Conservation (phyloP, 2,797 vertebrate genomes). For the Pyrocephalus nanus region DNA sequence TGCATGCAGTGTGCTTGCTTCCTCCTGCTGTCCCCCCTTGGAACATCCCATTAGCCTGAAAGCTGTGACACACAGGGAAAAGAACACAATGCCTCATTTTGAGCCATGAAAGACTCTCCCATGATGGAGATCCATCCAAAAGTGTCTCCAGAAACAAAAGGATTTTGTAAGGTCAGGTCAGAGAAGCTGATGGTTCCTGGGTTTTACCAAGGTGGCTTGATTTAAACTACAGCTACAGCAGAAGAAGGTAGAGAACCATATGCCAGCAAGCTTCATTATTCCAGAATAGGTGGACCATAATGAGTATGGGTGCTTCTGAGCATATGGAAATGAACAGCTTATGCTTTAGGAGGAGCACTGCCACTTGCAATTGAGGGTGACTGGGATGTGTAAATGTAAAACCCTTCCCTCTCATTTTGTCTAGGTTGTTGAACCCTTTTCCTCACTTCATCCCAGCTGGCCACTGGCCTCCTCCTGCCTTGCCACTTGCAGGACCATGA, state of each 20-base stretch:
- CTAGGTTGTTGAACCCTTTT: not conserved
- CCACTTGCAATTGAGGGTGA: not conserved
- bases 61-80: not conserved
- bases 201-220: not conserved
- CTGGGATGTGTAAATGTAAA: not conserved
- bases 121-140: not conserved
- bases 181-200: not conserved
- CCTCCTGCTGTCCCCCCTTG: not conserved
- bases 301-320: not conserved
- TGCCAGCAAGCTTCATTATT: not conserved
- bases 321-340: not conserved
- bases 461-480: not conserved
- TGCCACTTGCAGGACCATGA: not conserved
- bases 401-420: not conserved
- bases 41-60: not conserved
- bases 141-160: not conserved
- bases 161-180: not conserved
- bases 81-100: not conserved
- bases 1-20: not conserved
- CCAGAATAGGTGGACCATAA: not conserved
- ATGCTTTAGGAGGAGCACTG: not conserved
- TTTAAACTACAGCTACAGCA: not conserved
- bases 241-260: not conserved
- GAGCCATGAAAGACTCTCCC: not conserved
- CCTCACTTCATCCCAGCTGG: not conserved